These are phyloP conservation scores for Yponomeuta plumbellus DNA, from an alignment of 2,888 invertebrate species.

Conservation along the genomic window DNA sequence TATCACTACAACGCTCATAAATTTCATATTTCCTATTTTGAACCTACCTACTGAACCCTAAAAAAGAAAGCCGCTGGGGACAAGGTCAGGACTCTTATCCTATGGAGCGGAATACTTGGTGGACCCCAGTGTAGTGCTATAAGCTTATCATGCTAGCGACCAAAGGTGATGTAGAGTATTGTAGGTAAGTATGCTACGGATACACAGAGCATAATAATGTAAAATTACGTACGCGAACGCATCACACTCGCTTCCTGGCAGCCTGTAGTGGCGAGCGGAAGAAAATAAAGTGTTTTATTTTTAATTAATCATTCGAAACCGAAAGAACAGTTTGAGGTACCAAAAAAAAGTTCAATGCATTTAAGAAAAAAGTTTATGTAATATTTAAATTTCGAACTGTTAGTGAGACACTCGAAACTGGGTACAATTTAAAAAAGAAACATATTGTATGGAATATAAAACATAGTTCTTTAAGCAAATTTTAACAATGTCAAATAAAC, in stretches of 20 bases:
- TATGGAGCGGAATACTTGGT: background rate
- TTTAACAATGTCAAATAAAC: background rate
- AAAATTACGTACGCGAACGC: constrained; percentile 19
- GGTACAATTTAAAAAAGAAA: too few species aligned
- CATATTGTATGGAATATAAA: too few species aligned
- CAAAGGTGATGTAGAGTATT: constrained; percentile 22
- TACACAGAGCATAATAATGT: constrained; percentile 48
- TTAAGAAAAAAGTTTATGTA: too few species aligned
- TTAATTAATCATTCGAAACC: background rate
- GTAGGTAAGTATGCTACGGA: constrained; percentile 49
- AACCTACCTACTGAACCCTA: constrained; percentile 24
- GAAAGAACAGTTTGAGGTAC: background rate
- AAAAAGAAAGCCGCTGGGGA: constrained; percentile 45
- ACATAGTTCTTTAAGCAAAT: too few species aligned
- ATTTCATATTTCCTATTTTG: background rate
- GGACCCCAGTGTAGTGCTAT: background rate
- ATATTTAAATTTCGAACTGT: too few species aligned
- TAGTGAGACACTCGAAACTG: too few species aligned
- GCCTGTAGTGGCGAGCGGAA: constrained; percentile 11
- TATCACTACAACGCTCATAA: background rate
- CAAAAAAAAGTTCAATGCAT: too few species aligned
- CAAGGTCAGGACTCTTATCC: constrained; percentile 45
- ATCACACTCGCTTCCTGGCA: constrained; percentile 24
- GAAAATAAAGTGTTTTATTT: background rate
- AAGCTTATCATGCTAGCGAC: background rate